A percentile compares a stretch with the other conserved stretches of the same genome.
phyloP scores from a whole-genome alignment of 2,888 invertebrate species.

The Teinopalpus imperialis region DNA sequence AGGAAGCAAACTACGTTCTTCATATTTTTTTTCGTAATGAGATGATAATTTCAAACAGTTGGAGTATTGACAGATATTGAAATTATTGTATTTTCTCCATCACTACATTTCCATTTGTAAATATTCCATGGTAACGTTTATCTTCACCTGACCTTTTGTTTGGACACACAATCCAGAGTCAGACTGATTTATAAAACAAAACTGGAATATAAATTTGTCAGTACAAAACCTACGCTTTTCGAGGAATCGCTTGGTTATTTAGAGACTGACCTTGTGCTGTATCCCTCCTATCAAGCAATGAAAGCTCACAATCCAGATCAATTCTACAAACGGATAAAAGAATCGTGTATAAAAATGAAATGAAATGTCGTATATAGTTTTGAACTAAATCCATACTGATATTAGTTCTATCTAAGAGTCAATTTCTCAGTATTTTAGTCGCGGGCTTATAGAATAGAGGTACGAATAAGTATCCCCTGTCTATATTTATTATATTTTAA shows the following conservation, averaged over 20 bases:
- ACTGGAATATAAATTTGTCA: slow-evolving; percentile 35
- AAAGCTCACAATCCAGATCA: slow-evolving; percentile 49
- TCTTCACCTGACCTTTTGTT: slow-evolving; percentile 10
- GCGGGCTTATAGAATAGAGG: too few relatives aligned
- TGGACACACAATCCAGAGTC: slow-evolving; percentile 5
- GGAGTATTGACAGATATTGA: too few relatives aligned
- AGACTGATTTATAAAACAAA: slow-evolving; percentile 17
- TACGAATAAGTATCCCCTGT: too few relatives aligned
- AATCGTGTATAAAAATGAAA: slow-evolving; percentile 42
- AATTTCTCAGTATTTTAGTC: too few relatives aligned
- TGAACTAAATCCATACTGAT: slow-evolving; percentile 58
- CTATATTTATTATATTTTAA: too few relatives aligned
- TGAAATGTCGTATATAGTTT: too few relatives aligned
- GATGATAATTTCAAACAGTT: too few relatives aligned
- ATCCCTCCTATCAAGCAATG: slow-evolving; percentile 53
- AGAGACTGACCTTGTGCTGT: slow-evolving; percentile 68
- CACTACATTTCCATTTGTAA: neutral
- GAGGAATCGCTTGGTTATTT: slow-evolving; percentile 56
- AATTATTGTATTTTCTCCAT: too few relatives aligned
- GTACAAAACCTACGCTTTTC: slow-evolving; percentile 50
- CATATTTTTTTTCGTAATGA: too few relatives aligned
- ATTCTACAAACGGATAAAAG: slow-evolving; percentile 57
- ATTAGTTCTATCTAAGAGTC: slow-evolving; percentile 31
- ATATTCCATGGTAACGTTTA: slow-evolving; percentile 5
- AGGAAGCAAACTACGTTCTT: too few relatives aligned